Evolutionary conservation across 2,113 vertebrate genomes (phyloP).

Genomic region (Okapia johnstoni): DNA sequence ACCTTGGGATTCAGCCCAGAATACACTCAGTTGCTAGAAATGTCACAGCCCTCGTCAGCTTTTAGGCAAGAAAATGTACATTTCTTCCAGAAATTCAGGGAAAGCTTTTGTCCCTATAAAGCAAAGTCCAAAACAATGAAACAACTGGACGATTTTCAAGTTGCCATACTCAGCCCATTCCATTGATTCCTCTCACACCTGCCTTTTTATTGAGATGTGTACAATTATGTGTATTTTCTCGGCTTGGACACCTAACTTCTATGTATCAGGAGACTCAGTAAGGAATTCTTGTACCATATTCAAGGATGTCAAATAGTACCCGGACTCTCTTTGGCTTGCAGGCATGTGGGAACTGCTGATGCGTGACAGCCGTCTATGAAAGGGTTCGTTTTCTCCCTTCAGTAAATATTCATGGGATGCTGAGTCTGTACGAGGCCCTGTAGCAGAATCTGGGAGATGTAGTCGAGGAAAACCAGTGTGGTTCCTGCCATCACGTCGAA

Average conservation of each 20-base stretch:
- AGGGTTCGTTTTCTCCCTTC: neutral
- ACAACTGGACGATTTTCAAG: neutral
- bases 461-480: fast-evolving
- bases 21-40: neutral
- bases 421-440: neutral
- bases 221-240: neutral
- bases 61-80: neutral
- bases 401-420: neutral
- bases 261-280: neutral
- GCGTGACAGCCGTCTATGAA: neutral
- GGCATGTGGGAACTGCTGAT: neutral
- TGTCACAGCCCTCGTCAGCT: fast-evolving
- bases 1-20: neutral
- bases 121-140: neutral
- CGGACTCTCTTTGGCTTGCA: neutral
- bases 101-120: neutral
- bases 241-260: neutral
- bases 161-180: neutral
- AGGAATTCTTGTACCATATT: neutral
- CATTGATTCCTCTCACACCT: neutral
- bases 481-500: neutral
- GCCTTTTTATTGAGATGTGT: neutral
- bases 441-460: neutral
- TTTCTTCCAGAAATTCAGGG: neutral
- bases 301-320: neutral